Base-by-base conservation (phyloP, 2,113 vertebrate species). In the Alces alces region DNA sequence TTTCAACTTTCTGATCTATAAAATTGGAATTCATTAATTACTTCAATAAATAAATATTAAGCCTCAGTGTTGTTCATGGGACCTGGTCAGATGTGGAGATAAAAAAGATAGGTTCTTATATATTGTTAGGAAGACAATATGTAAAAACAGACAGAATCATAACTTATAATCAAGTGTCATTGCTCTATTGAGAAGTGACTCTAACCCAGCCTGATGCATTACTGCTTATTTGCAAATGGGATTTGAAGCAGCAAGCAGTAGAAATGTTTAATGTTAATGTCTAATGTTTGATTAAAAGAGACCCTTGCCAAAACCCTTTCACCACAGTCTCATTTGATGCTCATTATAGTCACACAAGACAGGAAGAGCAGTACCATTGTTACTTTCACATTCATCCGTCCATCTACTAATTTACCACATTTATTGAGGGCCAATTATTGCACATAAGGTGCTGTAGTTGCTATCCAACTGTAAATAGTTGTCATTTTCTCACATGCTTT, bases 1-100 rank as follows among this genome's bases (percentile, higher is more conserved):
- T 21, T 97, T 90, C 88, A 82, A 36, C 45, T 78, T 93, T 89
- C 25, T 92, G 87, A 90, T 96, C 45, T 84, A 47, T 79, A 91
- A 73, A 93, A 91, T 66, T 88, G 15, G 30, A 94, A 94, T 92
- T 64, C 21, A 39, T 80, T 90, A 33, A 7, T 85, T 78, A 30
- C 50, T 91, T 91, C 17, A 86, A 21, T 19, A 94, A 66, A 85
- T 1, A 86, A 6, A 60, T 52, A 66, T 27, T 93, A 55, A 84
- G 2, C 8, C 11, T 19, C 17, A 55, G 2, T 79, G 86, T 70
- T 90, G 30, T 89, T 23, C 30, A 57, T 84, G 55, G 60, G 57
- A 82, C 33, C 9, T 80, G 28, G 7, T 36, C n/a, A 16, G 90
- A 85, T n/a, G 5, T 87, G 30, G 17, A 92, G 28, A 92, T 60